Conservation (phyloP, 1,140 invertebrate genomes). For the Pectinophora gossypiella region DNA sequence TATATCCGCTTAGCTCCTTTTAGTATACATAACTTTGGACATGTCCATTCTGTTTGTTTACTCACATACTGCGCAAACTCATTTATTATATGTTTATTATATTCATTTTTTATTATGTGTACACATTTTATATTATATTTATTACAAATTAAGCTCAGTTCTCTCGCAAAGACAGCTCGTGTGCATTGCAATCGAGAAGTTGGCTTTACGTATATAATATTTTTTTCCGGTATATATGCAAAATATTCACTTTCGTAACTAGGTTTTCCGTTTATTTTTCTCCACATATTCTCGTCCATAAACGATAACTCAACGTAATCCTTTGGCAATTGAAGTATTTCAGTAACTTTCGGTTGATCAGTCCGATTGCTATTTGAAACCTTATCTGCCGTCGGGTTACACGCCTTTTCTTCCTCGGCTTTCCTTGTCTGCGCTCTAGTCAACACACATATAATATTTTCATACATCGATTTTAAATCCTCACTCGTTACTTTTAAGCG, state of each 20-base stretch:
- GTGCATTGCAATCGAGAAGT: neutral
- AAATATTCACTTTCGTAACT: neutral
- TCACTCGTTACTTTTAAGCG: neutral
- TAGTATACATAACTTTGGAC: slow-evolving; percentile 5
- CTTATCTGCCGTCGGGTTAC: neutral
- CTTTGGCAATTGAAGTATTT: neutral
- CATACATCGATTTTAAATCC: neutral
- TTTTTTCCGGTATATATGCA: neutral
- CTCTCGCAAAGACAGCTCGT: slow-evolving; percentile 2
- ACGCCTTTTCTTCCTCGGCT: neutral
- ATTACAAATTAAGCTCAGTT: neutral
- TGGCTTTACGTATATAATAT: neutral
- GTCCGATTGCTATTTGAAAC: neutral
- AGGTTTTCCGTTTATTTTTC: neutral
- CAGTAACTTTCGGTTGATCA: neutral
- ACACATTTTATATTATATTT: slow-evolving; percentile 2
- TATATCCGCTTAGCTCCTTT: neutral
- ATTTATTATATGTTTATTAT: slow-evolving; percentile 6
- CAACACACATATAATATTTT: neutral
- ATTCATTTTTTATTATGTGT: slow-evolving; percentile 6
- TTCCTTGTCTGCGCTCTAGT: neutral
- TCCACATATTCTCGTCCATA: neutral
- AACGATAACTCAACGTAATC: neutral
- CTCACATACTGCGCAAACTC: neutral
- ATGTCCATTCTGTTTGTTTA: neutral